These are phyloP conservation scores for Istiophorus platypterus DNA, from an alignment of 2,113 vertebrate species.

Conservation along the genomic window DNA sequence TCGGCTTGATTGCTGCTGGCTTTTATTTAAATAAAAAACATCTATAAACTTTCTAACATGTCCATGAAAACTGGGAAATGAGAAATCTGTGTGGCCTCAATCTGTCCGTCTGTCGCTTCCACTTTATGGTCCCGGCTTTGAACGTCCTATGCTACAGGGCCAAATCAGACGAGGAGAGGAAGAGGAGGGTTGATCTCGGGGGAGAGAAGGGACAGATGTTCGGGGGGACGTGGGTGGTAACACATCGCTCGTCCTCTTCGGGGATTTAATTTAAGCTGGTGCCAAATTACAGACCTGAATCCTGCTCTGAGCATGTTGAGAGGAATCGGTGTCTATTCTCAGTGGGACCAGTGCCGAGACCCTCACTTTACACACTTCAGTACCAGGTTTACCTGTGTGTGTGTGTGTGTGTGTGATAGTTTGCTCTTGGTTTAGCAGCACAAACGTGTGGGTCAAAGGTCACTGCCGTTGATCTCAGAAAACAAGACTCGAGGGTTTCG, in stretches of 20 bases:
- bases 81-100: conserved; percentile 58
- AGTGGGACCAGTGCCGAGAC: too few species aligned
- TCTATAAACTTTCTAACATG: conserved; percentile 60
- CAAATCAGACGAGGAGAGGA: neutral
- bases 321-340: too few species aligned
- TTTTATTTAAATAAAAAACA: conserved; percentile 46
- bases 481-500: too few species aligned
- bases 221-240: neutral
- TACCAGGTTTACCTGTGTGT: too few species aligned
- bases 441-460: too few species aligned
- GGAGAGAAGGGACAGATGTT: too few species aligned
- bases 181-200: neutral
- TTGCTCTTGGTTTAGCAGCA: too few species aligned
- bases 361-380: too few species aligned
- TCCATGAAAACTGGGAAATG: conserved; percentile 70
- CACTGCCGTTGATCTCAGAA: too few species aligned
- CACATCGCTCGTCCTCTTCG: too few species aligned
- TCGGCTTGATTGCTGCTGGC: conserved; percentile 13
- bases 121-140: conserved; percentile 30
- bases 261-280: neutral
- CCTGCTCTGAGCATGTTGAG: too few species aligned
- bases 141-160: neutral
- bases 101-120: neutral
- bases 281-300: conserved; percentile 44
- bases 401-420: too few species aligned